These are phyloP conservation scores for Ctenomys sociabilis DNA, from an alignment of 2,113 vertebrate genomes.

Conservation along the genomic window DNA sequence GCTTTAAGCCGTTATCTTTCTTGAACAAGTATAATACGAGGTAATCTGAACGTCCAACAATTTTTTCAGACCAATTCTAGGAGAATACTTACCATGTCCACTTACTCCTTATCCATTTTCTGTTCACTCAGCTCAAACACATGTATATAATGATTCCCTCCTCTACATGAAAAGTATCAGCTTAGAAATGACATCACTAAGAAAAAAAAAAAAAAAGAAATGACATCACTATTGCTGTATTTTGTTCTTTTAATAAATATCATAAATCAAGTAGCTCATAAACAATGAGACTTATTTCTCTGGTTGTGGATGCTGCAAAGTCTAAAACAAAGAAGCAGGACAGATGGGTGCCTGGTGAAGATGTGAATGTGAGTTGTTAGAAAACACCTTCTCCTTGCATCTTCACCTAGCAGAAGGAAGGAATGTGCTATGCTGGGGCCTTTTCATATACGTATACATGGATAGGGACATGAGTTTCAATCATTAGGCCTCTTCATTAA, in stretches of 20 bases:
- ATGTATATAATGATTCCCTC: background rate
- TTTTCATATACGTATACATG: background rate
- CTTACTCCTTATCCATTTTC: background rate
- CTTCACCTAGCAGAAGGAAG: background rate
- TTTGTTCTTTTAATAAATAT: background rate
- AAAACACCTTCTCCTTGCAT: background rate
- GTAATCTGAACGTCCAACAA: background rate
- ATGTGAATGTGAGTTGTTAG: background rate
- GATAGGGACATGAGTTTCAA: background rate
- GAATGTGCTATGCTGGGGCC: rapidly evolving
- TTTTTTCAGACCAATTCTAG: background rate
- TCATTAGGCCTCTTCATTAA: background rate
- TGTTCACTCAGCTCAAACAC: background rate
- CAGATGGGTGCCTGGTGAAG: background rate
- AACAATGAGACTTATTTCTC: background rate
- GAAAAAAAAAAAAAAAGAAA: too few species aligned
- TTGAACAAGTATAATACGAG: background rate
- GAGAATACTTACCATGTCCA: background rate
- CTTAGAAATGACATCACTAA: background rate
- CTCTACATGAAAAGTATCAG: background rate
- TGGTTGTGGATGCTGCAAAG: background rate
- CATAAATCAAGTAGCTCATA: background rate
- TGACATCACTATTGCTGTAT: background rate
- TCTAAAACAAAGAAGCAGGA: background rate
- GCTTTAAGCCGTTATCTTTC: background rate